phyloP scores from a whole-genome alignment of 2,113 vertebrate genomes.

The Zapus hudsonius region DNA sequence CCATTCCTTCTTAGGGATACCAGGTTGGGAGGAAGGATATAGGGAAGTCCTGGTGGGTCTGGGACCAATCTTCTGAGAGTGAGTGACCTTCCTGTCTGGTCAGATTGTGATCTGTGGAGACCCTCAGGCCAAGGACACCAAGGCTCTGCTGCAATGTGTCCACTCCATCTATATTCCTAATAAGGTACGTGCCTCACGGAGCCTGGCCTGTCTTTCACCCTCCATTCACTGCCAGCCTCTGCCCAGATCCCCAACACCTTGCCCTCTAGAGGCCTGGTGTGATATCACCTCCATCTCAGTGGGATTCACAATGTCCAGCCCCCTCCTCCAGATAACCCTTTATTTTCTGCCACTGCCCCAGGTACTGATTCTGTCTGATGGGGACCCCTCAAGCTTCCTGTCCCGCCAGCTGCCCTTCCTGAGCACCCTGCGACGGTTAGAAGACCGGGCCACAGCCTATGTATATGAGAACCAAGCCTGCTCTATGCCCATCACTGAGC shows the following conservation, averaged over 20 bases:
- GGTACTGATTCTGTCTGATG: conserved; percentile 92
- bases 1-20: not conserved
- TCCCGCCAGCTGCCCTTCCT: conserved; percentile 90
- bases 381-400: conserved; percentile 87
- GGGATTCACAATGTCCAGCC: not conserved
- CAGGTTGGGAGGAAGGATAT: not conserved
- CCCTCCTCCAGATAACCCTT: not conserved
- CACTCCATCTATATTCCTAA: conserved; percentile 90
- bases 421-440: conserved; percentile 86
- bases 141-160: conserved; percentile 87
- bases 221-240: no score
- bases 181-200: conserved; percentile 85
- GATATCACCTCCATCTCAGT: not conserved
- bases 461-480: conserved; percentile 93
- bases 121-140: conserved; percentile 90
- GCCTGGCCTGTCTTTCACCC: fast-evolving
- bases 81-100: not conserved
- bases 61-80: not conserved
- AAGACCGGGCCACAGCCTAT: conserved; percentile 90
- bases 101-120: conserved; percentile 94
- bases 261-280: not conserved
- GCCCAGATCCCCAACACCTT: not conserved
- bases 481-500: conserved; percentile 91
- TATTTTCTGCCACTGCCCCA: conserved; percentile 74
- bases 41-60: not conserved